Base-by-base conservation (phyloP, 2,113 vertebrate species). In the Lethenteron camtschaticum region DNA sequence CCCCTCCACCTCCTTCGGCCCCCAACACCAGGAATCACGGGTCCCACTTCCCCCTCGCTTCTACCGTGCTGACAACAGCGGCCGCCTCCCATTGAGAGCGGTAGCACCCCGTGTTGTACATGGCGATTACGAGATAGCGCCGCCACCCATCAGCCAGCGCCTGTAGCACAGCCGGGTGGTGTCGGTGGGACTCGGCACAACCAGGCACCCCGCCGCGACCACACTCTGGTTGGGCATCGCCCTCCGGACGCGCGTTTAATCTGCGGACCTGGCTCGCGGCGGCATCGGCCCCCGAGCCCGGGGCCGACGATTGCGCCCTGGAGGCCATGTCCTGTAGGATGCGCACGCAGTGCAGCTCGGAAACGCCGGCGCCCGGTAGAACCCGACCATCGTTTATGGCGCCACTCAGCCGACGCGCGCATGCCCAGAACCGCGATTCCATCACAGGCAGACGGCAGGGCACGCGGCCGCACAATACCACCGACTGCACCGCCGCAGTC, bases 21-120 rank as follows among this genome's bases (percentile, higher is more conserved):
- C 63, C 63, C 20, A n/a, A 16, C 63, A 66, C n/a, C 20, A 66
- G 24, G 63, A 24, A 24, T 20, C 20, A 16, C 63, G 63, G 24
- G n/a, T 66, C 20, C 63, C 11, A 11, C 63, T 2, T 20, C 63
- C 20, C 63, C n/a, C 20, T 66, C 41, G 41, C 41, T 7, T 41
- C 41, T 41, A 41, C 41, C 41, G 41, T 41, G 41, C 41, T 41
- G 41, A 41, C 41, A 41, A 41, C 41, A 41, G 41, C 41, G 41
- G 41, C 41, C 41, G 41, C 41, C 41, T 41, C 41, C 41, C 41
- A 41, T 41, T 41, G 41, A 41, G 41, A 41, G 41, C 41, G 41
- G 63, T 66, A 66, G n/a, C 9, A 16, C 20, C 63, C 63, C n/a
- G 63, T 66, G 63, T 66, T 66, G 63, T n/a, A n/a, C 63, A 66